These are phyloP conservation scores for Ligdia adustata DNA, from an alignment of 2,888 invertebrate species.

Conservation along the genomic window DNA sequence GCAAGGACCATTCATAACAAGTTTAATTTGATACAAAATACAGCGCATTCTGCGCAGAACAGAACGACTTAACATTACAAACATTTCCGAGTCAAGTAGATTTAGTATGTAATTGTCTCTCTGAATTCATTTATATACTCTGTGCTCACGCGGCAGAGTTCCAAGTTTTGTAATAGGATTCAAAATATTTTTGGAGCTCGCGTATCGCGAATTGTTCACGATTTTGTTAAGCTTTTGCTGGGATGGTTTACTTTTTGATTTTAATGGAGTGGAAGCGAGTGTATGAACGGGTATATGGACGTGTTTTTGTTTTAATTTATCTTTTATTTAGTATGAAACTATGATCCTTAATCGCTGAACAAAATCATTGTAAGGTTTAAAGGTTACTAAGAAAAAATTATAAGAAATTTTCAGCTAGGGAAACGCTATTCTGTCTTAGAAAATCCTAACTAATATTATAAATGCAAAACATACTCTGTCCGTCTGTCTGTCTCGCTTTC, in stretches of 20 bases:
- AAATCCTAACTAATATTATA: no score
- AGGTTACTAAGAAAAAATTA: no score
- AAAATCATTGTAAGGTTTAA: no score
- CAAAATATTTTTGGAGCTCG: slow-evolving; percentile 40
- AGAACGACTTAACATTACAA: slow-evolving; percentile 13
- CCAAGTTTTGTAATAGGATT: slow-evolving; percentile 43
- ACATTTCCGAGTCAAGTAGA: slow-evolving; percentile 23
- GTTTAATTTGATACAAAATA: slow-evolving; percentile 9
- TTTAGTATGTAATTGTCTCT: slow-evolving; percentile 16
- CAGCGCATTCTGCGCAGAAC: slow-evolving; percentile 6
- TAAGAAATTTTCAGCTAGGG: no score
- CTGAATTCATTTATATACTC: slow-evolving; percentile 27
- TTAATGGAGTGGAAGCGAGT: slow-evolving; percentile 27
- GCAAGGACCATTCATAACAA: no score
- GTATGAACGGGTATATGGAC: slow-evolving; percentile 4
- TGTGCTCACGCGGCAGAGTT: slow-evolving; percentile 36
- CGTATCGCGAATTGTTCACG: slow-evolving; percentile 39
- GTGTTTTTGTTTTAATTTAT: slow-evolving; percentile 6
- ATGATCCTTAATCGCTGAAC: no score
- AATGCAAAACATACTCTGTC: no score
- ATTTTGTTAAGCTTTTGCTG: slow-evolving; percentile 31
- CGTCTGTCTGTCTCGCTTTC: no score
- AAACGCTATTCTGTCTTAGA: no score
- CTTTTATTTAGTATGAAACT: neutral
- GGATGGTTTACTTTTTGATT: slow-evolving; percentile 30